Conservation (phyloP, 2,888 invertebrate species). For the Eupithecia tripunctaria region DNA sequence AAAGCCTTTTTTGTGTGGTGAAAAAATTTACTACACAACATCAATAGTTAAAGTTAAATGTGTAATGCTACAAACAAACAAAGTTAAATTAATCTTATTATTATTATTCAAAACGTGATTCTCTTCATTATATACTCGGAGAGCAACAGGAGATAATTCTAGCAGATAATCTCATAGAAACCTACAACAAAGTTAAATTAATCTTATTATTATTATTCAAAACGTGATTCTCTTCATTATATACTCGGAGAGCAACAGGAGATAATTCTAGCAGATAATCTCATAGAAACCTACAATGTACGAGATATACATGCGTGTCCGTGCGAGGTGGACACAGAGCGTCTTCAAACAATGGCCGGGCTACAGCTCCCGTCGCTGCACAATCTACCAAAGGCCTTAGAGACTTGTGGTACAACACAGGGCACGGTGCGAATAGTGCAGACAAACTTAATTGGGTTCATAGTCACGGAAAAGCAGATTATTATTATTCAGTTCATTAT, state of each 20-base stretch:
- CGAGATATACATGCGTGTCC: neutral
- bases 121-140: neutral
- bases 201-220: neutral
- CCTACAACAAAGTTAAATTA: neutral
- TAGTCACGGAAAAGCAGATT: neutral
- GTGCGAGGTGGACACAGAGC: slow-evolving; percentile 14
- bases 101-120: neutral
- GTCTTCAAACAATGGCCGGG: slow-evolving; percentile 26
- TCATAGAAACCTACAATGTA: neutral
- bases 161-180: neutral
- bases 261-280: neutral
- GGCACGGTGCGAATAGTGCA: neutral
- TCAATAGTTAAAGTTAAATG: neutral
- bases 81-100: neutral
- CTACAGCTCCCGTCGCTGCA: slow-evolving; percentile 12
- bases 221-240: neutral
- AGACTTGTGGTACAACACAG: neutral
- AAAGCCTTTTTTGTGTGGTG: too few relatives aligned
- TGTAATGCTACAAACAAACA: neutral
- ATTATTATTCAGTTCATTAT: too few relatives aligned
- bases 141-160: neutral
- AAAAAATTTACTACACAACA: too few relatives aligned
- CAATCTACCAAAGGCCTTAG: slow-evolving; percentile 15
- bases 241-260: neutral
- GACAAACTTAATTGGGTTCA: neutral